Conservation (phyloP, 2,113 vertebrate species). For the Dromiciops gliroides region DNA sequence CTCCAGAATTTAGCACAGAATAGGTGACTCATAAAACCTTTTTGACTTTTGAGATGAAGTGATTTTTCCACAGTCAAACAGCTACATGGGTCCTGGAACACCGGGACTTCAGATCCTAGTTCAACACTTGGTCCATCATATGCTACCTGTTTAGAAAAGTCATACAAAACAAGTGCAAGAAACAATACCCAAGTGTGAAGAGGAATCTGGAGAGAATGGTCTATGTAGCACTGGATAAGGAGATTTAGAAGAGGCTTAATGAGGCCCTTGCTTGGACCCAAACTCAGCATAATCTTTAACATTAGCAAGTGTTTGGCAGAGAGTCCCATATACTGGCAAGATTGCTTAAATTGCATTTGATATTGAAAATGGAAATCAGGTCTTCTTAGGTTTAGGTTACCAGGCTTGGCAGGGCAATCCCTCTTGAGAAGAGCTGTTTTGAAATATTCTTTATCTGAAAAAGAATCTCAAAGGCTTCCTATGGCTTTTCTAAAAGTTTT, state of each 20-base stretch:
- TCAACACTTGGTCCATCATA: background rate
- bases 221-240: background rate
- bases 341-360: background rate
- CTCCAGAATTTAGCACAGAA: too few species aligned
- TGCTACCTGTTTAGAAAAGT: background rate
- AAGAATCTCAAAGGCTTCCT: background rate
- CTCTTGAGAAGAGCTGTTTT: background rate
- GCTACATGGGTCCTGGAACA: too few species aligned
- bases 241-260: background rate
- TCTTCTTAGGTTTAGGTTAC: background rate
- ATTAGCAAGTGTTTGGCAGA: too few species aligned
- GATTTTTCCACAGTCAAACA: too few species aligned
- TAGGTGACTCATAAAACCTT: too few species aligned
- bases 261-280: accelerated
- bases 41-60: too few species aligned
- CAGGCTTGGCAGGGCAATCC: background rate
- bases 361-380: background rate
- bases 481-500: background rate
- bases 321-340: background rate
- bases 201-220: background rate
- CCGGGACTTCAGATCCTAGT: background rate
- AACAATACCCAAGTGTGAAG: background rate
- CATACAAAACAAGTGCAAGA: background rate
- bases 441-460: background rate
- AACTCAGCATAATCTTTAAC: background rate